phyloP scores from a whole-genome alignment of 2,888 invertebrate genomes.

The Nipponacmea schrenckii region DNA sequence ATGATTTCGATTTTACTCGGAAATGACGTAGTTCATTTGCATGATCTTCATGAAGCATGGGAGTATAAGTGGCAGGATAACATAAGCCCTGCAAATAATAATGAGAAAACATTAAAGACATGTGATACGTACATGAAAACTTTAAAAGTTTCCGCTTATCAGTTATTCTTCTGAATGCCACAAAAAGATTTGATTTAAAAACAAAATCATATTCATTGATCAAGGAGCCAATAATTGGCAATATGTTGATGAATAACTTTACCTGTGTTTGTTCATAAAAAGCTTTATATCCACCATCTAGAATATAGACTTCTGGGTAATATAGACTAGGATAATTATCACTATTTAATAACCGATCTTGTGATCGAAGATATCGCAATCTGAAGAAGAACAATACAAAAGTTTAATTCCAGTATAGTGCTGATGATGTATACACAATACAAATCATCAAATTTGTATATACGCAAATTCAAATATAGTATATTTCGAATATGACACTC shows the following conservation, averaged over 20 bases:
- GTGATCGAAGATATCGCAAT: slow-evolving; percentile 82
- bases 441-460: no score
- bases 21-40: slow-evolving; percentile 78
- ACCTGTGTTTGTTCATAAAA: slow-evolving; percentile 77
- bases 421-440: no score
- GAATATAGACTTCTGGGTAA: slow-evolving; percentile 90
- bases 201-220: background rate
- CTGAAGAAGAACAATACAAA: no score
- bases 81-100: slow-evolving; percentile 73
- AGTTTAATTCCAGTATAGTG: no score
- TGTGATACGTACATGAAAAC: no score
- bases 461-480: no score
- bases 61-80: slow-evolving; percentile 79
- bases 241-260: background rate
- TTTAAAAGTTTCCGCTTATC: no score
- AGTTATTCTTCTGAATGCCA: no score
- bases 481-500: no score
- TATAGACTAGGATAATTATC: slow-evolving; percentile 83
- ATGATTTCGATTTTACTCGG: slow-evolving; percentile 74
- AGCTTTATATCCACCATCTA: slow-evolving; percentile 87
- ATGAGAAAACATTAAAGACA: background rate
- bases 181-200: no score
- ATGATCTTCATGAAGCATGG: slow-evolving; percentile 85
- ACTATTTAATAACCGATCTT: slow-evolving; percentile 83
- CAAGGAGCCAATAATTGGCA: background rate